Conservation (phyloP, 2,113 vertebrate genomes). For the Psittacus erithacus region DNA sequence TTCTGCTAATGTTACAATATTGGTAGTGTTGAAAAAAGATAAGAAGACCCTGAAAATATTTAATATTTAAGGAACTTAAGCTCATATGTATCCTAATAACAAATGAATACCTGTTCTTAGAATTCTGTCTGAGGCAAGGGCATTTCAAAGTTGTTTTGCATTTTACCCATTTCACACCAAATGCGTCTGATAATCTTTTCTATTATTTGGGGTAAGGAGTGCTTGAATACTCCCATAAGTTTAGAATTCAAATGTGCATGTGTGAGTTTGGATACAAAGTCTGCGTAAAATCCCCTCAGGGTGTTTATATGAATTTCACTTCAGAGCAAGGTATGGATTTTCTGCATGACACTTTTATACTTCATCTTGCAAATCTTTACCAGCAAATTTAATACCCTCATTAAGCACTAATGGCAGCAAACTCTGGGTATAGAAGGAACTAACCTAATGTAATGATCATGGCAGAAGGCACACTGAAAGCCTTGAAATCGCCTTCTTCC, state of each 20-base stretch:
- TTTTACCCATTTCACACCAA: conserved; percentile 69
- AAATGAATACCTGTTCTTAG: conserved; percentile 31
- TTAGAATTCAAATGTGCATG: conserved; percentile 45
- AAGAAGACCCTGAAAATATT: neutral
- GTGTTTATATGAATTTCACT: neutral
- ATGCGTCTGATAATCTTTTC: conserved; percentile 55
- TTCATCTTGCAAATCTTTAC: neutral
- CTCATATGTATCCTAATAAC: neutral
- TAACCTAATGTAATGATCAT: neutral
- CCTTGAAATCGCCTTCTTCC: neutral
- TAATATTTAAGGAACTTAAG: conserved; percentile 11
- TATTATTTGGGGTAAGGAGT: conserved; percentile 53
- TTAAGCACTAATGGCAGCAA: neutral
- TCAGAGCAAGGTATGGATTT: conserved; percentile 2
- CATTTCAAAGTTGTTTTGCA: conserved; percentile 57
- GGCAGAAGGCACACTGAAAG: neutral
- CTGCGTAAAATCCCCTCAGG: neutral
- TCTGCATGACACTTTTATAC: neutral
- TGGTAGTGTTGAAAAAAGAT: neutral
- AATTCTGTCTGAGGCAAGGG: conserved; percentile 43
- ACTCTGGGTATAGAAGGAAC: neutral
- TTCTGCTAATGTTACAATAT: neutral
- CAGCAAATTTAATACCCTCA: neutral
- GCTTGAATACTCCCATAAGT: conserved; percentile 25
- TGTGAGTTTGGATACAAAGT: neutral